Evolutionary conservation across 2,888 invertebrate species (phyloP), one percentile per base, ranked within the genome.

Genomic region (Cerceris rybyensis): DNA sequence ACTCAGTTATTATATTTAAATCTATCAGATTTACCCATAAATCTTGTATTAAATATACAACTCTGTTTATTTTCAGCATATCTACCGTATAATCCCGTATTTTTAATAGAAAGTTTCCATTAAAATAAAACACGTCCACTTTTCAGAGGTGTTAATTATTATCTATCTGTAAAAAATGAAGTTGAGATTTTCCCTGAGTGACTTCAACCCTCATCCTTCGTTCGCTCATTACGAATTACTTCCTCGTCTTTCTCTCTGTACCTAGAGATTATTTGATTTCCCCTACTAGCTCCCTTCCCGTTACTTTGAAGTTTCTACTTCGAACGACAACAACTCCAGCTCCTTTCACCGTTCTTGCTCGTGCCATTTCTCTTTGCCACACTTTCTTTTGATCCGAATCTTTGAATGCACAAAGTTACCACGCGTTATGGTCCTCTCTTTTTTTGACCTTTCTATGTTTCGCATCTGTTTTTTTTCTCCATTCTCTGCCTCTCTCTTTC

Each of bases 181-280:
- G 28, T 28, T 1, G 2, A 28, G 28, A 28, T 28, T 28, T 28
- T 28, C 4, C 28, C 28, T 28, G 28, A 28, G 28, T 4, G 28
- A 28, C 28, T 28, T 2, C 28, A 28, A 28, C 28, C 28, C 28
- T 28, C 28, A 11, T 6, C 46, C 46, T 11, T 46, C 11, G 46
- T 46, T 8, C 1, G 46, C 46, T 46, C 8, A 46, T 46, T 46
- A 46, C 0, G 11, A 11, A 11, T 8, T 11, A 46, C 11, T 11
- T 46, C 46, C 11, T 46, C 42, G 13, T 39, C 28, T 42, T 39
- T 28, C 16, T 49, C 28, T 8, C 39, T 59, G 13, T 52, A 16
- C 11, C 39, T 7, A n/a, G n/a, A 65, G 64, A 64, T 74, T 61
- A 73, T 73, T 73, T 68, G 28, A 67, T 73, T 49, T 70, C 52